Percentiles rank a stretch among this genome's conserved stretches.
phyloP scores from a whole-genome alignment of 2,888 invertebrate species.

The Nemurella pictetii region DNA sequence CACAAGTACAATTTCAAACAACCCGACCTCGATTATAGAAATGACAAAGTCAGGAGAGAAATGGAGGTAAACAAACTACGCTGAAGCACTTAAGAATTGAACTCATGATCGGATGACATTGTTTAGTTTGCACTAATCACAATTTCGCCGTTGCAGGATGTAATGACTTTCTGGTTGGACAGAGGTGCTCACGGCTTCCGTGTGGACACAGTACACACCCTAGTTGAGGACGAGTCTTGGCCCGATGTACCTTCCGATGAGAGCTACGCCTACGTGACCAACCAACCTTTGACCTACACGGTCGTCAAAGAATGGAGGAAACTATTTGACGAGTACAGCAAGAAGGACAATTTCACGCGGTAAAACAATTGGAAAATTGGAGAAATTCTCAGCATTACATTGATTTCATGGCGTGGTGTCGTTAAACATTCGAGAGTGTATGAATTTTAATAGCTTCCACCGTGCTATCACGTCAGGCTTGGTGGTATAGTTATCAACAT shows the following conservation, averaged over 20 bases:
- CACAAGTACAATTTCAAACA: conserved; percentile 67
- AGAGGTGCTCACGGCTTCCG: conserved; percentile 78
- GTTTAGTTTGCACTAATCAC: background rate
- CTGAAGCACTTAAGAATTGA: no score
- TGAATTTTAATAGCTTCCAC: no score
- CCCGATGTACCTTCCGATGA: conserved; percentile 56
- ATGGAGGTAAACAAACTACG: conserved; percentile 55
- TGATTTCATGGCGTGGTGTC: no score
- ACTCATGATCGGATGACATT: no score
- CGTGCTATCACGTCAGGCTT: no score
- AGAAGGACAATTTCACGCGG: conserved; percentile 55
- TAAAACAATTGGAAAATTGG: conserved; percentile 41
- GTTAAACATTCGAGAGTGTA: background rate
- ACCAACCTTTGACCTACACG: conserved; percentile 61
- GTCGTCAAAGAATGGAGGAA: conserved; percentile 61
- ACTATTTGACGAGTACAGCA: conserved; percentile 57
- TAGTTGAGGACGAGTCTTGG: conserved; percentile 47
- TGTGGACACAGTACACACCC: conserved; percentile 58
- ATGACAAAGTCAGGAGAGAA: conserved; percentile 58
- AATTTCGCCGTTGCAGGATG: conserved; percentile 50
- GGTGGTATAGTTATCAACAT: no score
- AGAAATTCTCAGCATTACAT: no score
- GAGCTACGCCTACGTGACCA: conserved; percentile 65
- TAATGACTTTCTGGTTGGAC: conserved; percentile 72
- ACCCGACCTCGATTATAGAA: conserved; percentile 71